Evolutionary conservation across 1,140 invertebrate species (phyloP).

Genomic region (Magallana angulata): DNA sequence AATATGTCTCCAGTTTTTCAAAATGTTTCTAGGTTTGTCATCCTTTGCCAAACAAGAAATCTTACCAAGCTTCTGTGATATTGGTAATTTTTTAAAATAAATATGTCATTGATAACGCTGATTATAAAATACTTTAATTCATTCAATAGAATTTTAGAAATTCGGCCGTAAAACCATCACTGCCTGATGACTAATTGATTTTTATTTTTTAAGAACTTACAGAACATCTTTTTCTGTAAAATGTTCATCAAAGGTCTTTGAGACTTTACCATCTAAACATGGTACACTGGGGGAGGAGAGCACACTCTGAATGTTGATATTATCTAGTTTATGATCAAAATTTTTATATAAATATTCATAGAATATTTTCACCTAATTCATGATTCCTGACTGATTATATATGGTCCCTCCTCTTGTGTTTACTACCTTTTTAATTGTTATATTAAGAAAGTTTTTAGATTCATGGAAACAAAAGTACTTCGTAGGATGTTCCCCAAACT

Average conservation of each 20-base stretch:
- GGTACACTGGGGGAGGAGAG: too few species aligned
- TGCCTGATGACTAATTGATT: constrained; percentile 24
- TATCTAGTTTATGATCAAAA: too few species aligned
- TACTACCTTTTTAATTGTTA: too few species aligned
- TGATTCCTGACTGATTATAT: background rate
- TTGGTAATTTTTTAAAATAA: constrained; percentile 27
- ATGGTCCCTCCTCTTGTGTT: background rate
- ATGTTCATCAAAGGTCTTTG: too few species aligned
- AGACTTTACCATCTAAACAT: too few species aligned
- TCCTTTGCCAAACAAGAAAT: constrained; percentile 45
- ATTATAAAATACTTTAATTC: constrained; percentile 42
- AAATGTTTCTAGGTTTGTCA: constrained; percentile 40
- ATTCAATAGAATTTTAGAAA: constrained; percentile 50
- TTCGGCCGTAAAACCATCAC: constrained; percentile 12
- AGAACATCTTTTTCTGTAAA: too few species aligned
- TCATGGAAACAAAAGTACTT: too few species aligned
- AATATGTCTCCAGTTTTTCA: constrained; percentile 50
- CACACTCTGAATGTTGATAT: too few species aligned
- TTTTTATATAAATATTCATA: background rate
- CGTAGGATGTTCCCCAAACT: too few species aligned
- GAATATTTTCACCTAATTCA: background rate
- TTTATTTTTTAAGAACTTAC: background rate
- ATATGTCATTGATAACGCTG: constrained; percentile 46
- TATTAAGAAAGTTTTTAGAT: too few species aligned
- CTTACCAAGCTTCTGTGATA: background rate